Evolutionary conservation across 2,797 vertebrate genomes (phyloP).

Genomic region (Sebastes miniatus): DNA sequence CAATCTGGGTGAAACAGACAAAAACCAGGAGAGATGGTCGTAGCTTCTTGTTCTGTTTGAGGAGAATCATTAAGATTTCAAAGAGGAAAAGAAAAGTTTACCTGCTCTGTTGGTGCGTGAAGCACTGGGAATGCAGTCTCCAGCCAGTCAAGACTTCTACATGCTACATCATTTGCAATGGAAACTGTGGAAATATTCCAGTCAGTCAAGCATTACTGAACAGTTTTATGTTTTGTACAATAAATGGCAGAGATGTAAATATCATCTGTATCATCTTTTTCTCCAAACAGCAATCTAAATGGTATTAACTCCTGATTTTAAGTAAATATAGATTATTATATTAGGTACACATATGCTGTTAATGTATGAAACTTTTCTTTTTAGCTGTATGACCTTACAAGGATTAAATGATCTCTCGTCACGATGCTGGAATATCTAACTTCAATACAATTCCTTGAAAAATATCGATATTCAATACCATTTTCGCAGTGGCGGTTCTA

Average conservation of each 20-base stretch:
- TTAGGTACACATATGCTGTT: neutral
- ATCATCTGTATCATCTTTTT: neutral
- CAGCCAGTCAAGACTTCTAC: constrained; percentile 91
- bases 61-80: neutral
- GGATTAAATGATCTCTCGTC: neutral
- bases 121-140: constrained; percentile 88
- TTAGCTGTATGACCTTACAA: neutral
- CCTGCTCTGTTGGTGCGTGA: constrained; percentile 87
- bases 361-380: neutral
- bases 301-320: neutral
- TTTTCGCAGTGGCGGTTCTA: no score
- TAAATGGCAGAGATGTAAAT: neutral
- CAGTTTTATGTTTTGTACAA: neutral
- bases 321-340: neutral
- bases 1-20: constrained; percentile 73
- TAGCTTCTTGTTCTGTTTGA: neutral
- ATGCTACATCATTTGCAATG: constrained; percentile 88
- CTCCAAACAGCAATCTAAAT: neutral
- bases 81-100: constrained; percentile 34
- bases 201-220: neutral
- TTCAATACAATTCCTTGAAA: neutral
- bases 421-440: neutral
- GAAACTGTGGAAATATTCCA: constrained; percentile 79
- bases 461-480: neutral
- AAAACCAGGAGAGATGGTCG: neutral